A percentile compares a stretch with the other conserved stretches of the same genome.
These are phyloP conservation scores for Colossoma macropomum DNA, from an alignment of 2,113 vertebrate species.

Conservation along the genomic window DNA sequence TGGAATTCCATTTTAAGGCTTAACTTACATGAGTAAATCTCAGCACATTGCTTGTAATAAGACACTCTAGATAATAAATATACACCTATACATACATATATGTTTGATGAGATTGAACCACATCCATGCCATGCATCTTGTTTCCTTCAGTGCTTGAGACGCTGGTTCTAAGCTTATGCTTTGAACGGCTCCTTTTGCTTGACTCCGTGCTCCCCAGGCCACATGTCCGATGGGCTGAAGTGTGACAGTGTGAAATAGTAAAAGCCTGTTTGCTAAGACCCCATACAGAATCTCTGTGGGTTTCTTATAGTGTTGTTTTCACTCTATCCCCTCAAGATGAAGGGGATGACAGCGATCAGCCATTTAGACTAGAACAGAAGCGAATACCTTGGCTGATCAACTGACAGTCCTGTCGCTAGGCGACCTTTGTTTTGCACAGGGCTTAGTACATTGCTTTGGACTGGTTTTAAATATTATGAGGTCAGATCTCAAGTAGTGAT, in stretches of 20 bases:
- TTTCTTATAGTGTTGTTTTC: constrained; percentile 22
- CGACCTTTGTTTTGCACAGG: not conserved
- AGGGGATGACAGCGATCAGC: constrained; percentile 6
- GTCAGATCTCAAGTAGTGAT: not conserved
- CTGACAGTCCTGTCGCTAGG: not conserved
- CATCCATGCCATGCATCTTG: not conserved
- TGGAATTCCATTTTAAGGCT: too few species aligned
- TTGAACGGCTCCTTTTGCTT: not conserved
- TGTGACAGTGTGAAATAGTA: constrained; percentile 38
- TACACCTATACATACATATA: not conserved
- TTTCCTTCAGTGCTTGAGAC: not conserved
- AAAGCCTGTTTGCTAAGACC: constrained; percentile 34
- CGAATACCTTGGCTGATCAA: not conserved
- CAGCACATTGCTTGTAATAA: not conserved
- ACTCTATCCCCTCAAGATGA: not conserved
- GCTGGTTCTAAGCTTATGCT: not conserved
- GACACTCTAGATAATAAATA: not conserved
- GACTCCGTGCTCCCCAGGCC: constrained; percentile 18
- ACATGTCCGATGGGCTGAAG: constrained; percentile 18
- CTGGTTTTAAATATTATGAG: not conserved
- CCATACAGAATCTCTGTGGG: constrained; percentile 32
- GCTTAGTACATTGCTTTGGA: not conserved
- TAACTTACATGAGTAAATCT: not conserved
- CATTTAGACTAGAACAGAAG: constrained; percentile 10
- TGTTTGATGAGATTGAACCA: not conserved